Base-by-base conservation (phyloP, 2,888 invertebrate genomes). In the Laspeyria flexula region DNA sequence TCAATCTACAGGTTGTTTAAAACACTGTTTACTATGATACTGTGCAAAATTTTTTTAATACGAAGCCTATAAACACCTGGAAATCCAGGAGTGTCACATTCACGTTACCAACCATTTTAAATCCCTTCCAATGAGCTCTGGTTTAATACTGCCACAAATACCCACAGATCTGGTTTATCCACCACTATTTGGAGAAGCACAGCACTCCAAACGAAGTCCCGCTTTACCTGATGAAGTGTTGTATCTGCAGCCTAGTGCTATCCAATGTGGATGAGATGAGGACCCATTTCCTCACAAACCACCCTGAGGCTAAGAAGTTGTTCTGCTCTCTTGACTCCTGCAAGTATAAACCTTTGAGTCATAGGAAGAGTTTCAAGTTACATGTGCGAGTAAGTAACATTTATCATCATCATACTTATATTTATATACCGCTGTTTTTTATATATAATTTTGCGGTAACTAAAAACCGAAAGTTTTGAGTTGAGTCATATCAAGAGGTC, bases 341-440 rank as follows among this genome's bases (percentile, higher is more conserved):
- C 54, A 75, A 82, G 52, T 88, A 82, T 50, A 87, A 81, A 44
- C 91, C 91, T 0, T 72, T 92, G n/a, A 83, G 86, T 48, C 86
- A 89, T 30, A 74, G 78, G 56, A 90, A 91, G 57, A 90, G 92
- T 0, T 87, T 93, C 39, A 86, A 85, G 55, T 62, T 89, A 13
- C 93, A 93, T 81, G 71, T 91, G 7, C 87, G 85, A 86, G 92
- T 92, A 66, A 69, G 72, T n/a, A n/a, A n/a, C n/a, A n/a, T n/a
- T n/a, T n/a, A n/a, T n/a, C n/a, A n/a, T n/a, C n/a, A n/a, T n/a
- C n/a, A n/a, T n/a, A n/a, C n/a, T n/a, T n/a, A n/a, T n/a, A n/a
- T n/a, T n/a, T 21, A 21, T 21, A 21, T 21, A 3, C 21, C 5
- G 21, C 3, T 21, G 21, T 21, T 21, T 21, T 2, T n/a, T n/a